Conservation (phyloP, 2,888 invertebrate genomes). For the Ormyrus pomaceus region DNA sequence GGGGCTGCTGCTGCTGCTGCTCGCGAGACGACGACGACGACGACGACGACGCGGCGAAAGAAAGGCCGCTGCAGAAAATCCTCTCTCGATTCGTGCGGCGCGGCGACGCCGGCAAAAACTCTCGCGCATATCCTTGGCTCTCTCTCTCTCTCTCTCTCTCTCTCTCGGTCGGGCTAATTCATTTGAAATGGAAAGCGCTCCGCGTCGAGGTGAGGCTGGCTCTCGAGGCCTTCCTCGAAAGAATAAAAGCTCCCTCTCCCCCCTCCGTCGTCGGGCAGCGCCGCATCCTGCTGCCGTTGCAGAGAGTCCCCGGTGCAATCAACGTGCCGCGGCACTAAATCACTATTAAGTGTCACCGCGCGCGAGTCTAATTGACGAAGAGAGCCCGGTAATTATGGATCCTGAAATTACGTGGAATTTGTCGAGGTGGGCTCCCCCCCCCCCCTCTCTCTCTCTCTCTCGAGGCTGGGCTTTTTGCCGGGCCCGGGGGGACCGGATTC, state of each 20-base stretch:
- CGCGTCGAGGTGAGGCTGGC: not conserved
- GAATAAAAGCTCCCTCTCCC: constrained; percentile 38
- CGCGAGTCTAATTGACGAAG: constrained; percentile 64
- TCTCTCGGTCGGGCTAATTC: constrained; percentile 37
- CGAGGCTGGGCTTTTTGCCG: not conserved
- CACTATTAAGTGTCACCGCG: constrained; percentile 64
- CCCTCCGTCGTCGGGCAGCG: not conserved
- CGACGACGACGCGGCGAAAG: not conserved
- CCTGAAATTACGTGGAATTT: constrained; percentile 56
- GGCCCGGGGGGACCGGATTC: not conserved
- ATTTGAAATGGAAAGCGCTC: constrained; percentile 51
- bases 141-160: no score
- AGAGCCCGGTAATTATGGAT: constrained; percentile 61
- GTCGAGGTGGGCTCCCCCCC: not conserved
- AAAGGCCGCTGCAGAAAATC: not conserved
- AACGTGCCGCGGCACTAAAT: constrained; percentile 61
- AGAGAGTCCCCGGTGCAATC: constrained; percentile 39
- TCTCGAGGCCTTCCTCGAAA: constrained; percentile 32
- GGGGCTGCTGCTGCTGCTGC: not conserved
- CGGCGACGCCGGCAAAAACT: not conserved
- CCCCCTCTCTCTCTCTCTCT: not conserved
- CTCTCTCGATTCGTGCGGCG: not conserved
- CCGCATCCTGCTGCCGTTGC: no score
- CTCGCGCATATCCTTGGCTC: constrained; percentile 26
- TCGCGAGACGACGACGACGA: not conserved